Evolutionary conservation across 2,113 vertebrate species (phyloP).

Genomic region (Agapornis roseicollis): DNA sequence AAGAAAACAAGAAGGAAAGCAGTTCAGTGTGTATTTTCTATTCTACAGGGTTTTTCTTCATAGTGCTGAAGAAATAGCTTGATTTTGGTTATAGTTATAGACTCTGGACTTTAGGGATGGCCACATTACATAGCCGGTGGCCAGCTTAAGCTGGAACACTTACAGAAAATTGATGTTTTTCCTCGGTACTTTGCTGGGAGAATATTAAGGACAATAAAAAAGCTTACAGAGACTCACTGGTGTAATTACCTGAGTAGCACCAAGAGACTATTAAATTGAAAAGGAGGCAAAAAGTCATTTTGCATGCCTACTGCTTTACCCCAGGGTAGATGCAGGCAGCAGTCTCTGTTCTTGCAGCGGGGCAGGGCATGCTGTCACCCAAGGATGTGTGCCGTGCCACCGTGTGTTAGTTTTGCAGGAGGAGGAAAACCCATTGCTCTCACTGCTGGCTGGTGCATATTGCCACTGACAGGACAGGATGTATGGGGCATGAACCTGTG

Average conservation of each 20-base stretch:
- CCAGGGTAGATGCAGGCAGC: background rate
- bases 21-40: background rate
- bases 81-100: background rate
- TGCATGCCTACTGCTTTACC: background rate
- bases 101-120: background rate
- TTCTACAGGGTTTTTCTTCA: background rate
- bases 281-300: background rate
- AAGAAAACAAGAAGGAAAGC: background rate
- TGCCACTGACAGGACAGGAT: background rate
- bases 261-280: background rate
- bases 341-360: background rate
- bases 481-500: accelerated
- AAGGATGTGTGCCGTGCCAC: accelerated
- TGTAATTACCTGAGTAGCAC: conserved; percentile 26
- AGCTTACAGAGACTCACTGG: background rate
- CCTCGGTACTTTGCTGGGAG: background rate
- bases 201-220: conserved; percentile 3
- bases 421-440: background rate
- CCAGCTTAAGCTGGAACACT: background rate
- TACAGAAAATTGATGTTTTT: background rate
- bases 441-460: background rate
- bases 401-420: accelerated
- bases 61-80: background rate
- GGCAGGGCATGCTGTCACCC: background rate
- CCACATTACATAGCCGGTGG: background rate